phyloP scores from a whole-genome alignment of 2,797 vertebrate genomes.

The Lepidocolaptes lacrymiger region DNA sequence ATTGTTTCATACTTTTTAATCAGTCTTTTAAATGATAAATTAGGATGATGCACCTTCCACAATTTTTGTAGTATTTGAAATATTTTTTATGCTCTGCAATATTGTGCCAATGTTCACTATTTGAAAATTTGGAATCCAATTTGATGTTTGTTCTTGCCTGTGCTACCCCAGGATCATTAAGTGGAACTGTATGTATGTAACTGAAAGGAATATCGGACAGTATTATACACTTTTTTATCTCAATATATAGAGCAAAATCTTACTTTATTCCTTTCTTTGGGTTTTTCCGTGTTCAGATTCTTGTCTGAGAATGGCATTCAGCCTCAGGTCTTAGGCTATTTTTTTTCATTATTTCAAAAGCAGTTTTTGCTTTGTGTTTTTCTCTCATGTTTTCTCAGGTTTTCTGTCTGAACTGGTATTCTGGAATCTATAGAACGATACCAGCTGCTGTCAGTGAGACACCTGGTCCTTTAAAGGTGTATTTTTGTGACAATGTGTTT shows the following conservation, averaged over 20 bases:
- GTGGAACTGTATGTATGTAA: neutral
- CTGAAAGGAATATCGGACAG: neutral
- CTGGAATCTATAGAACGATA: neutral
- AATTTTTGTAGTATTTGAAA: neutral
- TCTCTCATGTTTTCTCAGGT: neutral
- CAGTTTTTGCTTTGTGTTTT: neutral
- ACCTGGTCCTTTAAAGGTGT: neutral
- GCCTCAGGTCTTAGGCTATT: neutral
- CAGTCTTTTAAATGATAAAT: neutral
- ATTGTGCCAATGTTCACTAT: neutral
- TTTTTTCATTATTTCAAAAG: neutral
- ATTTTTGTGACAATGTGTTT: neutral
- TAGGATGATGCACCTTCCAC: neutral
- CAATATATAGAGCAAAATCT: neutral
- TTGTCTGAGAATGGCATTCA: neutral
- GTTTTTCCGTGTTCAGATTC: neutral
- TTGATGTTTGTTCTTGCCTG: neutral
- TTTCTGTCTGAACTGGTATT: neutral
- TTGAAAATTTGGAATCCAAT: neutral
- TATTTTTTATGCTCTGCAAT: rapidly evolving
- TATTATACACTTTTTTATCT: neutral
- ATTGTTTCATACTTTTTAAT: neutral
- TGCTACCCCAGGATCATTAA: neutral
- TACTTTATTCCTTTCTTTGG: neutral
- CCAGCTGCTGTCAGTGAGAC: neutral